Evolutionary conservation across 2,888 invertebrate genomes (phyloP), one percentile per base, ranked within the genome.

Genomic region (Encarsia formosa): DNA sequence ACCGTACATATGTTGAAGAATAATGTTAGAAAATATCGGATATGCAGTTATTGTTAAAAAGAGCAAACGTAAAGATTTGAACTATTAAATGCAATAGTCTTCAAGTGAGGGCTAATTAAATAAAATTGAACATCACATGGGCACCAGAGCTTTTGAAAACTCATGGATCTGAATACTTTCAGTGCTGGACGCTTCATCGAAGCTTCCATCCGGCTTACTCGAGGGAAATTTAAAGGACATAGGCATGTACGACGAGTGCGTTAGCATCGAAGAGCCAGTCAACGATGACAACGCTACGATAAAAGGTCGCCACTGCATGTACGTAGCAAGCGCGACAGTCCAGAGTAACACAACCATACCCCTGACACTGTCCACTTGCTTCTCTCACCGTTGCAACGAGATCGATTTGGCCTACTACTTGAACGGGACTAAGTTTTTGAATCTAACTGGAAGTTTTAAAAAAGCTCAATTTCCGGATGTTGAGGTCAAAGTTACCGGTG

Each of bases 101-200:
- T 15, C 11, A n/a, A 34, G 16, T 15, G 8, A 34, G 9, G 16
- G 8, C n/a, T 34, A 15, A 34, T 34, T 11, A 9, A 9, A n/a
- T 34, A n/a, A n/a, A 26, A 6, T 26, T n/a, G n/a, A n/a, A n/a
- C n/a, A n/a, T n/a, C n/a, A n/a, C n/a, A n/a, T n/a, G n/a, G n/a
- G n/a, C n/a, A n/a, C 16, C 23, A 23, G 24, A 32, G 35, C 18
- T 34, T 23, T 43, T 6, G 26, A n/a, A 29, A n/a, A 23, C n/a
- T n/a, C n/a, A n/a, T n/a, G n/a, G n/a, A n/a, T n/a, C n/a, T 23
- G 32, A 9, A n/a, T 20, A 9, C 18, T 45, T 24, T 47, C 61
- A 79, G 78, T 78, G 77, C 59, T 77, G 23, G 78, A 79, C 61
- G 67, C 78, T 2, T 75, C 75, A 5, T 75, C 77, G 3, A 78